Evolutionary conservation across 2,797 vertebrate species (phyloP).

Genomic region (Sebastolobus alascanus): DNA sequence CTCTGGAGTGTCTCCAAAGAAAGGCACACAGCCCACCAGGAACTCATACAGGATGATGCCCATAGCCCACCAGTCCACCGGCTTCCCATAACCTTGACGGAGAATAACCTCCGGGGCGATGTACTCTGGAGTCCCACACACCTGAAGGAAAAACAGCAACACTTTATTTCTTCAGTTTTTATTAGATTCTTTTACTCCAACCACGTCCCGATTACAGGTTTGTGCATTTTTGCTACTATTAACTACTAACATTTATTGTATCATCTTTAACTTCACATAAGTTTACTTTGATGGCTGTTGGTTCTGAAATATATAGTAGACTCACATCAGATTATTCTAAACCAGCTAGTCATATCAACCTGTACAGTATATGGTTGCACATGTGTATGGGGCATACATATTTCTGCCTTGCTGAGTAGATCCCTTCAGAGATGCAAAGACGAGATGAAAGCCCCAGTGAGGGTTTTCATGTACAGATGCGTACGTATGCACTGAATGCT

Average conservation of each 20-base stretch:
- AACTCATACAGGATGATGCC: slow-evolving; percentile 97
- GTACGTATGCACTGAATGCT: slow-evolving; percentile 28
- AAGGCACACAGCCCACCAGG: slow-evolving; percentile 95
- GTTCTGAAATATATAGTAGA: neutral
- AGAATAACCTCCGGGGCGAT: slow-evolving; percentile 96
- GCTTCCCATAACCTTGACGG: slow-evolving; percentile 95
- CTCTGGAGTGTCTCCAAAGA: slow-evolving; percentile 95
- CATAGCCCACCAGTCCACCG: slow-evolving; percentile 99
- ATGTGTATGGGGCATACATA: neutral
- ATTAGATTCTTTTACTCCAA: neutral
- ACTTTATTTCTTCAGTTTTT: neutral
- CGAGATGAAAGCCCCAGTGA: slow-evolving; percentile 64
- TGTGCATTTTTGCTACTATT: neutral
- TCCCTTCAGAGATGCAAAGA: slow-evolving; percentile 54
- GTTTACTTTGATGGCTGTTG: neutral
- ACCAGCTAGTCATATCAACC: neutral
- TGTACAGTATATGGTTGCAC: neutral
- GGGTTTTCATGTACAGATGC: slow-evolving; percentile 73
- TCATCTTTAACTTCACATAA: neutral
- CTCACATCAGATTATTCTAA: neutral
- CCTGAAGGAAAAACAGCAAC: slow-evolving; percentile 73
- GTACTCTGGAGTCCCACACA: slow-evolving; percentile 96
- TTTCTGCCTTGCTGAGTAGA: slow-evolving; percentile 26
- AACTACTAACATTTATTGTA: neutral
- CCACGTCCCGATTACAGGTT: neutral